Conservation (phyloP, 2,113 vertebrate genomes). For the Etheostoma spectabile region DNA sequence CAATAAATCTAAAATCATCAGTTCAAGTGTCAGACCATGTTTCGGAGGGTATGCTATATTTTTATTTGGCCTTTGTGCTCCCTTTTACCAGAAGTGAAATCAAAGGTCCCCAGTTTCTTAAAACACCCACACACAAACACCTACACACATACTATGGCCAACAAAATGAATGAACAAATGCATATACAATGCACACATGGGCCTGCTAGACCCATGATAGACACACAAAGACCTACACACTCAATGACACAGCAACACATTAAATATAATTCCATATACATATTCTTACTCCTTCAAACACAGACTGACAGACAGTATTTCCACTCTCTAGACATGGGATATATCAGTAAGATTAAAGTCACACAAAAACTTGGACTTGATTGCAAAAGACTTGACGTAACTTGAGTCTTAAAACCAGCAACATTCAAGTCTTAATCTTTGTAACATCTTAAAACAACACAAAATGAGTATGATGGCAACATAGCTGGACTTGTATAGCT, state of each 20-base stretch:
- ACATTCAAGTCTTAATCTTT: neutral
- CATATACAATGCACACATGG: neutral
- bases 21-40: no score
- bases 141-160: neutral
- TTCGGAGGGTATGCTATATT: no score
- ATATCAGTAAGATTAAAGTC: neutral
- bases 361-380: neutral
- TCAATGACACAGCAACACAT: neutral
- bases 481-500: no score
- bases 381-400: neutral
- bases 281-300: no score
- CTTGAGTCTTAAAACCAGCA: neutral
- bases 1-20: no score
- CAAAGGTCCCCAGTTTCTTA: conserved; percentile 39
- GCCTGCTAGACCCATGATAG: neutral
- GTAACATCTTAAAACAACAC: neutral
- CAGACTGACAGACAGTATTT: neutral
- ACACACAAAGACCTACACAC: neutral
- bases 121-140: conserved; percentile 21
- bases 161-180: neutral
- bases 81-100: conserved; percentile 44
- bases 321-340: neutral
- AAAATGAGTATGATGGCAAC: no score
- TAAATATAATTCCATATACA: neutral
- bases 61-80: conserved; percentile 53